A percentile compares a stretch with the other conserved stretches of the same genome.
Conservation (phyloP, 2,797 vertebrate species). For the Setipinna tenuifilis region DNA sequence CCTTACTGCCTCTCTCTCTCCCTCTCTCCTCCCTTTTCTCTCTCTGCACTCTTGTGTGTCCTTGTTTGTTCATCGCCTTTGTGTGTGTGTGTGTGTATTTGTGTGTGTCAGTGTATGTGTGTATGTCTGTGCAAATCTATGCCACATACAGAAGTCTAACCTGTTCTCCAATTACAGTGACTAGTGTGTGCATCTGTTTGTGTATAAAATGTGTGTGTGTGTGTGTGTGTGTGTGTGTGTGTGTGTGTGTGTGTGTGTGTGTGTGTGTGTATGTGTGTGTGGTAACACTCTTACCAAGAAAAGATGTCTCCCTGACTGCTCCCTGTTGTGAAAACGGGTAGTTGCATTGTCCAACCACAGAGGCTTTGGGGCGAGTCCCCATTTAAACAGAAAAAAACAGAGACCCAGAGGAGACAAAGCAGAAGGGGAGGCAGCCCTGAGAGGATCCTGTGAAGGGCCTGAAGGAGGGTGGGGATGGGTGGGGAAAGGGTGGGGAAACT, state of each 20-base stretch:
- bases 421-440: no score
- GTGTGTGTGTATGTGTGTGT: neutral
- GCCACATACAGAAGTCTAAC: neutral
- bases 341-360: no score
- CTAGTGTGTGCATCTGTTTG: neutral
- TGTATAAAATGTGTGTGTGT: neutral
- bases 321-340: no score
- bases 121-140: neutral
- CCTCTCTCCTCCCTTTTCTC: no score
- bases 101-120: neutral
- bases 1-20: neutral
- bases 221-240: neutral
- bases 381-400: no score
- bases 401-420: no score
- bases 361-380: no score
- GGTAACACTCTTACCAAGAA: no score
- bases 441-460: no score
- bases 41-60: neutral
- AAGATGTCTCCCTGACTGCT: no score
- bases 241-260: neutral
- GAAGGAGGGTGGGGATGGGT: no score
- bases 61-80: neutral
- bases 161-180: neutral
- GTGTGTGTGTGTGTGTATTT: conserved; percentile 1
- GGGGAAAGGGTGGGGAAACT: neutral